Evolutionary conservation across 2,888 invertebrate species (phyloP).

Genomic region (Serrognathus titanus): DNA sequence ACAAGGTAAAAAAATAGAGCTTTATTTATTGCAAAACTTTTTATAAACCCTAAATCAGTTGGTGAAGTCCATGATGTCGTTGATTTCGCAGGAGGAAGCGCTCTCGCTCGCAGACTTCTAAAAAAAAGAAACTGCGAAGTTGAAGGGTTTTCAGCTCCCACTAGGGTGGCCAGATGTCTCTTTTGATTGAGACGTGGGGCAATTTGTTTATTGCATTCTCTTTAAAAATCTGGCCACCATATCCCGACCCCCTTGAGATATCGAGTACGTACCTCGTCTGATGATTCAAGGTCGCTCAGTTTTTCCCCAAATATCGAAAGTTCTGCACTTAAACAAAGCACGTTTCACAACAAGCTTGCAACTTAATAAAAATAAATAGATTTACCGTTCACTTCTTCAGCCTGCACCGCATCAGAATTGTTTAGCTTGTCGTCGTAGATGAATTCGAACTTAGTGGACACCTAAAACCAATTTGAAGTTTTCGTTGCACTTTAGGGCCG

Average conservation of each 20-base stretch:
- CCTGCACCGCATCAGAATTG: not conserved
- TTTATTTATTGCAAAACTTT: not conserved
- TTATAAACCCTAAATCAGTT: not conserved
- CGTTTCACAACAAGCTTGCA: not conserved
- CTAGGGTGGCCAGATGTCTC: too few relatives aligned
- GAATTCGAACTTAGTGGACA: slow-evolving; percentile 27
- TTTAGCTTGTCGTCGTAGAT: slow-evolving; percentile 16
- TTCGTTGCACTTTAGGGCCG: too few relatives aligned
- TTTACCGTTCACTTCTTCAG: slow-evolving; percentile 5
- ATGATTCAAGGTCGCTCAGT: slow-evolving; percentile 20
- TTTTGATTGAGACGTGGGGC: too few relatives aligned
- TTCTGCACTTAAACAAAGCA: too few relatives aligned
- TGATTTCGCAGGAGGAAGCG: slow-evolving; percentile 13
- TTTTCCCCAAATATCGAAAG: slow-evolving; percentile 20
- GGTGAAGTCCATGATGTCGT: slow-evolving; percentile 26
- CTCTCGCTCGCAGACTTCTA: slow-evolving; percentile 15
- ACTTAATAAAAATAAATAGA: not conserved
- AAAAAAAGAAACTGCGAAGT: not conserved
- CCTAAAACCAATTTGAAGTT: slow-evolving; percentile 18
- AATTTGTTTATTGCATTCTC: too few relatives aligned
- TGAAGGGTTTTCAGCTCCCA: too few relatives aligned
- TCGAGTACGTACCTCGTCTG: slow-evolving; percentile 10
- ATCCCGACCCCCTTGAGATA: too few relatives aligned
- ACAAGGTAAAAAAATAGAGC: not conserved
- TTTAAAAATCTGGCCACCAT: too few relatives aligned